phyloP scores from a whole-genome alignment of 2,797 vertebrate genomes.

The Macrochelys suwanniensis region DNA sequence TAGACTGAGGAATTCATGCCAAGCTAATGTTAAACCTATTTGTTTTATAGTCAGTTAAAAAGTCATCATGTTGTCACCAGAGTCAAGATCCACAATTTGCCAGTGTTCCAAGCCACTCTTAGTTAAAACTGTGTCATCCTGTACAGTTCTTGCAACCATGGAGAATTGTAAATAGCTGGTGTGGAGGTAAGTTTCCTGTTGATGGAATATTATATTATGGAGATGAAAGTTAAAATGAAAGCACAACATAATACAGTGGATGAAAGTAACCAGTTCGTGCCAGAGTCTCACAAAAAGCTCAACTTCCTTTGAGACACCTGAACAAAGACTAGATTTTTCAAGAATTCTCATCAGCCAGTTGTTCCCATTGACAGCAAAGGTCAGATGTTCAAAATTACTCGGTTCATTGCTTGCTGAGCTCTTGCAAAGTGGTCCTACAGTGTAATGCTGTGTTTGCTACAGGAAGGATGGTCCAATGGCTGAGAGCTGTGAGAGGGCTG shows the following conservation, averaged over 20 bases:
- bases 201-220: neutral
- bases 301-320: neutral
- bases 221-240: neutral
- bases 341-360: neutral
- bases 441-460: neutral
- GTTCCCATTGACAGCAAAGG: neutral
- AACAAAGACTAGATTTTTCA: neutral
- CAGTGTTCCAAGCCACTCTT: neutral
- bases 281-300: neutral
- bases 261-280: neutral
- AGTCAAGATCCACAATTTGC: neutral
- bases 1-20: conserved; percentile 13
- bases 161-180: neutral
- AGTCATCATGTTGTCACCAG: neutral
- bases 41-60: neutral
- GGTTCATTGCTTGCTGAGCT: neutral
- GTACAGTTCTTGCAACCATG: neutral
- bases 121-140: neutral
- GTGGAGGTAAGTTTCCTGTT: neutral
- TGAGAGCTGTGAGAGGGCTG: neutral
- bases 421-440: neutral
- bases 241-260: neutral
- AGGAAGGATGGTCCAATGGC: neutral
- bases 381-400: neutral
- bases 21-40: conserved; percentile 29